phyloP scores from a whole-genome alignment of 2,888 invertebrate species.

The Laothoe populi region DNA sequence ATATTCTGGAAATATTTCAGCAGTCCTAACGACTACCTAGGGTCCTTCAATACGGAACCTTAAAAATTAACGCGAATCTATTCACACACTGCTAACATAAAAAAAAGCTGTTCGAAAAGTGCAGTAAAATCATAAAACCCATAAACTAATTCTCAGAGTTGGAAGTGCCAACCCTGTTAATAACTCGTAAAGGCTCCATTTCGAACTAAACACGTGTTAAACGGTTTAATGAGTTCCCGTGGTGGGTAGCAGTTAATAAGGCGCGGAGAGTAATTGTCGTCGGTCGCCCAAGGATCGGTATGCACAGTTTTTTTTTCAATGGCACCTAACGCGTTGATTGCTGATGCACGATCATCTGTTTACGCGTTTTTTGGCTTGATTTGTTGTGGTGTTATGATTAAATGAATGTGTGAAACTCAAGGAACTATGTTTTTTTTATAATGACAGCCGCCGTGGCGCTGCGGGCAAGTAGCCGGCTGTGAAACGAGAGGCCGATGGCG shows the following conservation, averaged over 20 bases:
- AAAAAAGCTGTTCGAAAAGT: neutral
- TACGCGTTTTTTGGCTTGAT: conserved; percentile 16
- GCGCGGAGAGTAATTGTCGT: conserved; percentile 61
- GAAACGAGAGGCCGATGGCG: no score
- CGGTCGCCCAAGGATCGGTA: conserved; percentile 17
- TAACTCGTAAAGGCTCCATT: conserved; percentile 23
- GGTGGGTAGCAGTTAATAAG: conserved; percentile 64
- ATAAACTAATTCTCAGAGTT: neutral
- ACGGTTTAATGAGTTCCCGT: conserved; percentile 62
- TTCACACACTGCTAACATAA: no score
- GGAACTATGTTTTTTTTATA: neutral
- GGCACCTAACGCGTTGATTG: conserved; percentile 22
- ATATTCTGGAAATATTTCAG: no score
- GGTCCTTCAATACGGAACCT: no score
- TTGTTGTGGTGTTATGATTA: neutral
- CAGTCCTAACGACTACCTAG: no score
- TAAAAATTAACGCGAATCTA: no score
- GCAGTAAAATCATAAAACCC: no score
- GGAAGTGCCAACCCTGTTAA: conserved; percentile 9
- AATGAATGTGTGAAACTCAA: no score
- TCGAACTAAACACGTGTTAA: conserved; percentile 61
- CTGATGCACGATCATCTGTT: conserved; percentile 25
- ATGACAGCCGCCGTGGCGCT: no score
- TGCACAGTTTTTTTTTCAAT: conserved; percentile 24
- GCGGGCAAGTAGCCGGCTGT: no score